Base-by-base conservation (phyloP, 2,888 invertebrate species). In the Eubasilissa splendida region DNA sequence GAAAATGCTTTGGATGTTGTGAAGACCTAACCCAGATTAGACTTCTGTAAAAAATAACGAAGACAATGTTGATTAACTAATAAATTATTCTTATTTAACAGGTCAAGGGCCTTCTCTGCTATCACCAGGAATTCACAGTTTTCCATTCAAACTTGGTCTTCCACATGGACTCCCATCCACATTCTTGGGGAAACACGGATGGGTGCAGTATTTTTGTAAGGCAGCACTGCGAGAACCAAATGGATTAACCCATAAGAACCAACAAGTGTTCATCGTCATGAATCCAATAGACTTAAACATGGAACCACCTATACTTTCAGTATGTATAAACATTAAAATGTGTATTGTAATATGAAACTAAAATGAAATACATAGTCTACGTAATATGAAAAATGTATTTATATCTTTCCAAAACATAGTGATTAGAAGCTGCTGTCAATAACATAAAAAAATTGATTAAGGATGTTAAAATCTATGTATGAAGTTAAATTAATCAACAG, bases 221-320 rank as follows among this genome's bases (percentile, higher is more conserved):
- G 96, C 97, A 31, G 97, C 97, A 0, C 89, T 97, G 22, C 90
- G 96, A 71, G 97, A 97, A 86, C 96, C 97, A 8, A 95, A 94
- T 84, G 97, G 97, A 0, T 90, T 97, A 58, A 96, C 96, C 5
- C 97, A 97, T 87, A 97, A 97, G 88, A 97, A 97, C 87, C 97
- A 97, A 88, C 97, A 97, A 89, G 97, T 97, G n/a, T 97, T 97
- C 88, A 97, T 97, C 86, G 97, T 97, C 3, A 97, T 97, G 97
- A 97, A 96, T 88, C 97, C 97, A 4, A 97, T 97, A 84, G 97
- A 97, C 88, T 91, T 97, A 85, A 97, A 97, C 89, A 89, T 96
- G 87, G 97, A 97, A 87, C 96, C 97, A 60, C 94, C 96, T 8
- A 94, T 96, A 85, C 89, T 97, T 84, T 93, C 96, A 87, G 97